Evolutionary conservation across 23 tunicate species (phyloP).

Genomic region (Styela clava): DNA sequence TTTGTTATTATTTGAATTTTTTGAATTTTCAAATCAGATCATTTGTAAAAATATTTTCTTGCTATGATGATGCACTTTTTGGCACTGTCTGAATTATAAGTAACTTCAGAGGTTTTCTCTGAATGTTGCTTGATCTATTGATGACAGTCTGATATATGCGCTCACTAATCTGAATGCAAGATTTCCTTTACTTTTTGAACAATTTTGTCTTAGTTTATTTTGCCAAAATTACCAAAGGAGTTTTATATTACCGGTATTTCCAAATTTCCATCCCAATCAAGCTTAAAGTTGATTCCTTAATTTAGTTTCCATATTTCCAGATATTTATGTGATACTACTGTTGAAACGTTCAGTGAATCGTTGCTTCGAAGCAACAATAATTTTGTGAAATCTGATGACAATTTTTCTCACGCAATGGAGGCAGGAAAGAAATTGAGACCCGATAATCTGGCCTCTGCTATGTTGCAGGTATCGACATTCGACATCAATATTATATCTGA

Average conservation of each 20-base stretch:
- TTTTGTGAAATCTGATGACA: not conserved
- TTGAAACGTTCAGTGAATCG: slow-evolving; percentile 1
- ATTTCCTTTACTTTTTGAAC: too few relatives aligned
- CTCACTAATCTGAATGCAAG: not conserved
- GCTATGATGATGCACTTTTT: not conserved
- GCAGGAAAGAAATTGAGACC: slow-evolving; percentile 17
- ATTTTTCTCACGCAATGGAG: not conserved
- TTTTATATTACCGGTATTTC: too few relatives aligned
- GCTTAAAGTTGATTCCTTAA: too few relatives aligned
- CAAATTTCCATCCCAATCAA: too few relatives aligned
- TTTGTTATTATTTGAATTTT: not conserved
- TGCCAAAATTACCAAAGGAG: too few relatives aligned
- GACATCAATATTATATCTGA: too few relatives aligned
- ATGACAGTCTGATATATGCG: not conserved
- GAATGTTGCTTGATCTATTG: not conserved
- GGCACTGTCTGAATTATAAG: not conserved
- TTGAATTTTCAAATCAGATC: too few relatives aligned
- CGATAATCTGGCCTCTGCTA: slow-evolving; percentile 14
- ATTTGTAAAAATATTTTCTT: too few relatives aligned
- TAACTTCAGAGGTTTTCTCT: not conserved
- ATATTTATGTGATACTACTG: not conserved
- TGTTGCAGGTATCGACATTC: slow-evolving; percentile 17
- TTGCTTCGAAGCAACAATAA: not conserved
- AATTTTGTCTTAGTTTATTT: too few relatives aligned
- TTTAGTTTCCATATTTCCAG: too few relatives aligned